Percentiles rank a stretch among this genome's conserved stretches.
phyloP scores from a whole-genome alignment of 2,888 invertebrate species.

The Cephonodes hylas region DNA sequence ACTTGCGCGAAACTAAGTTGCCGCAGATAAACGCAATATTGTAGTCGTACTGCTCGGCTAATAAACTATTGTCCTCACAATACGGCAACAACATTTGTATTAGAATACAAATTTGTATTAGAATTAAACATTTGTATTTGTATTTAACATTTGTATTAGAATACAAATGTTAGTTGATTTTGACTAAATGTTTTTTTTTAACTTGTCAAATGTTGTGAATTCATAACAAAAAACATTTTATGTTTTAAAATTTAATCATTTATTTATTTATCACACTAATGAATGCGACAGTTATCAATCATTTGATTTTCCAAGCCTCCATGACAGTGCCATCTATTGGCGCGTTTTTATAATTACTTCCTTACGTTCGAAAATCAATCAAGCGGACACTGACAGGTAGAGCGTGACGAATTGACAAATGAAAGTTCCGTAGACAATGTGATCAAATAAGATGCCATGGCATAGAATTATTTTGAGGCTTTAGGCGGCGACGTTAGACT shows the following conservation, averaged over 20 bases:
- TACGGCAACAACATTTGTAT: no score
- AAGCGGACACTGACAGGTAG: background rate
- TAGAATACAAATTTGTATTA: no score
- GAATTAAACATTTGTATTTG: no score
- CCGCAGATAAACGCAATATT: constrained; percentile 10
- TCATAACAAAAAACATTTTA: no score
- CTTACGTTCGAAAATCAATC: background rate
- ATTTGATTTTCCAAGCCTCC: no score
- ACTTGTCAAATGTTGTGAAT: background rate
- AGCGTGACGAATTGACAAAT: background rate
- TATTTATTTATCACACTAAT: no score
- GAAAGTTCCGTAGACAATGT: no score
- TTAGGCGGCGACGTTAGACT: constrained; percentile 34
- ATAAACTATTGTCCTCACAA: constrained; percentile 20
- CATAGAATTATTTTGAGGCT: background rate
- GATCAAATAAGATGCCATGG: no score
- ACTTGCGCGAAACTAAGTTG: constrained; percentile 11
- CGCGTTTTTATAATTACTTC: background rate
- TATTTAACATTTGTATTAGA: no score
- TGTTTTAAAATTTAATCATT: no score
- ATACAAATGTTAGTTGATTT: background rate
- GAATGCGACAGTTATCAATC: no score
- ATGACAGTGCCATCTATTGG: background rate
- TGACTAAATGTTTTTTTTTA: background rate
- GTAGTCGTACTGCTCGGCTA: background rate